Percentiles rank a stretch among this genome's conserved stretches.
These are phyloP conservation scores for Gibbula magus DNA, from an alignment of 2,888 invertebrate genomes.

Conservation along the genomic window DNA sequence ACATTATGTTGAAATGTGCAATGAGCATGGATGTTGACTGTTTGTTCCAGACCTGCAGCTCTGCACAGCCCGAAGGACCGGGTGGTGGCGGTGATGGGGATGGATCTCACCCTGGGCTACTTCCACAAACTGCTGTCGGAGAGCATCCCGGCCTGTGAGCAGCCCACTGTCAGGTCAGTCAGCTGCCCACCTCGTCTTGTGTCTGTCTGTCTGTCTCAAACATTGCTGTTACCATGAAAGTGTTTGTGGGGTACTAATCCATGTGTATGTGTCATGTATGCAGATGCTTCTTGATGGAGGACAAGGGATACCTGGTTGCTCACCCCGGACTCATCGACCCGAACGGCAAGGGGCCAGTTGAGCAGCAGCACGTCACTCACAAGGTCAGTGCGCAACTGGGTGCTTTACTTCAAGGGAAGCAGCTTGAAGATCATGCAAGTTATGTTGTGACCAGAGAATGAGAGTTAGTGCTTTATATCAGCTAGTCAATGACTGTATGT, in stretches of 20 bases:
- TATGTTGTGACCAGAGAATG: no score
- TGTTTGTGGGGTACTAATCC: not conserved
- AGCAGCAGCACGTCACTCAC: conserved; percentile 91
- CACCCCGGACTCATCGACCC: conserved; percentile 85
- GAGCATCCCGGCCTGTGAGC: conserved; percentile 71
- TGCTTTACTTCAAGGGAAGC: no score
- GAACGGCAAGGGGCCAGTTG: conserved; percentile 82
- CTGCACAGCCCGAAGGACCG: conserved; percentile 78
- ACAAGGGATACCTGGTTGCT: conserved; percentile 90
- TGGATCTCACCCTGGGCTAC: conserved; percentile 91
- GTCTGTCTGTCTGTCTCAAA: no score
- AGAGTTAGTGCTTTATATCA: no score
- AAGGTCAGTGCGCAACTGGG: conserved; percentile 53
- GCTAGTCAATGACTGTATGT: no score
- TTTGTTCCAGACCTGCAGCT: conserved; percentile 74
- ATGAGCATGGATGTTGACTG: no score
- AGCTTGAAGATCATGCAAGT: no score
- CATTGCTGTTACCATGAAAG: no score
- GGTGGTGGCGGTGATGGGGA: conserved; percentile 84
- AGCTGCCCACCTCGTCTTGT: not conserved
- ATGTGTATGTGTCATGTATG: conserved; percentile 11
- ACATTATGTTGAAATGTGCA: no score
- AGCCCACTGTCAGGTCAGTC: conserved; percentile 68
- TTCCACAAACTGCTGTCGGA: conserved; percentile 84
- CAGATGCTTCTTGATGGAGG: conserved; percentile 90